Evolutionary conservation across 2,888 invertebrate species (phyloP), one percentile per base, ranked within the genome.

Genomic region (Linnaemya tessellans): DNA sequence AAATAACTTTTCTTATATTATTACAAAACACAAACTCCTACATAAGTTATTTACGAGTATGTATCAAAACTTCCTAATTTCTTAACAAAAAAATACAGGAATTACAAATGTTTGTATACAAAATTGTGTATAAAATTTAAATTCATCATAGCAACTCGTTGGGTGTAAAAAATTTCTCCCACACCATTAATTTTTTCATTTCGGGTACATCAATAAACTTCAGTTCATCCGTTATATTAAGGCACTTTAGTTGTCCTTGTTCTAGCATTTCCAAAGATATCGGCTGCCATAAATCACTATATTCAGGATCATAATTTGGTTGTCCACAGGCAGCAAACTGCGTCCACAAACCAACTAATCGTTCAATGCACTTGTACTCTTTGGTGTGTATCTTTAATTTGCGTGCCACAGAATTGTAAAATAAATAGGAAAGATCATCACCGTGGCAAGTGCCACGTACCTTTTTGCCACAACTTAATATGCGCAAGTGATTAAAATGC

Each of bases 371-470:
- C 87, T 91, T 90, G 83, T 90, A 92, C 77, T 93, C 92, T 30
- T 88, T 88, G 35, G 90, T 91, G 22, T 91, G 90, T 18, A 80
- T 89, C 80, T 90, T 89, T 68, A 91, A 86, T 58, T 90, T 91
- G 18, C 90, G 88, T 3, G 92, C 91, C 64, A 92, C 87, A 18
- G 90, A 91, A 58, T 92, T 92, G 86, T 92, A 92, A 79, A 93
- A 93, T 18, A 93, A 87, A 87, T 93, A 93, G 5, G 92, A 91
- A 43, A 93, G 89, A 84, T 93, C 92, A 84, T 93, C 92, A 49
- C 90, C 93, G 78, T 93, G 93, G 62, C 92, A 92, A 10, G 91
- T 91, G 87, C 92, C 92, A 3, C 92, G 90, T 13, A 91, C 89
- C 79, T 91, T 91, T 86, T 90, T 90, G 79, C 93, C 92, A 81